Evolutionary conservation across 1,140 invertebrate genomes (phyloP).

Genomic region (Aradophagus sp.): DNA sequence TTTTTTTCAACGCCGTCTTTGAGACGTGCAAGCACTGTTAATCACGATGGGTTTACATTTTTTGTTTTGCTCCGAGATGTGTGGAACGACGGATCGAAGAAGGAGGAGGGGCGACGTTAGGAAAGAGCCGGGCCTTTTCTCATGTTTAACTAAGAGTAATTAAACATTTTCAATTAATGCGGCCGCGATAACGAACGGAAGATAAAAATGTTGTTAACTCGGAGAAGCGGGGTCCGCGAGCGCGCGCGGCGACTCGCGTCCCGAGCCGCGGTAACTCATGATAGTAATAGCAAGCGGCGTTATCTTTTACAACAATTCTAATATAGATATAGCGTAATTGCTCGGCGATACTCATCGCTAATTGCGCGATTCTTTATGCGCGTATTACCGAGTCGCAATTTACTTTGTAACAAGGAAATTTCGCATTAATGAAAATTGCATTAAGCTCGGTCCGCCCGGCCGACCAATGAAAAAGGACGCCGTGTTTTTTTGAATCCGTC

Average conservation of each 20-base stretch:
- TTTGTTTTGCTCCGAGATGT: too few relatives aligned
- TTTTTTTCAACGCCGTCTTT: too few relatives aligned
- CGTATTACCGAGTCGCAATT: constrained; percentile 50
- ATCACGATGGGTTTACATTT: too few relatives aligned
- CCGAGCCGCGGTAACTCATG: constrained; percentile 36
- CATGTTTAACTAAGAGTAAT: too few relatives aligned
- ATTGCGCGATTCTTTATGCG: constrained; percentile 55
- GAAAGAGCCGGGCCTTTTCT: too few relatives aligned
- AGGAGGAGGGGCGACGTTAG: too few relatives aligned
- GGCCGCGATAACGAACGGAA: constrained; percentile 22
- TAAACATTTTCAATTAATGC: constrained; percentile 46
- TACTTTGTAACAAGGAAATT: constrained; percentile 52
- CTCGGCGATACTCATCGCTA: constrained; percentile 56
- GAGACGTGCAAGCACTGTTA: too few relatives aligned
- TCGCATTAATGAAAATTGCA: constrained; percentile 56
- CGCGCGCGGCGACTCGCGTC: constrained; percentile 3
- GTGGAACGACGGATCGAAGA: too few relatives aligned
- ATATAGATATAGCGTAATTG: constrained; percentile 52
- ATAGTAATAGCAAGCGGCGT: constrained; percentile 45
- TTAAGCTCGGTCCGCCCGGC: constrained; percentile 18
- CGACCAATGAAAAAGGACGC: constrained; percentile 40
- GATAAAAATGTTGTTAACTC: constrained; percentile 47
- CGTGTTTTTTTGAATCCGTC: constrained; percentile 29
- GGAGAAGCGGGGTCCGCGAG: constrained; percentile 2
- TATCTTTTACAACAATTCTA: constrained; percentile 56